These are phyloP conservation scores for Cyprinodon diabolis DNA, from an alignment of 2,797 vertebrate genomes.

Conservation along the genomic window DNA sequence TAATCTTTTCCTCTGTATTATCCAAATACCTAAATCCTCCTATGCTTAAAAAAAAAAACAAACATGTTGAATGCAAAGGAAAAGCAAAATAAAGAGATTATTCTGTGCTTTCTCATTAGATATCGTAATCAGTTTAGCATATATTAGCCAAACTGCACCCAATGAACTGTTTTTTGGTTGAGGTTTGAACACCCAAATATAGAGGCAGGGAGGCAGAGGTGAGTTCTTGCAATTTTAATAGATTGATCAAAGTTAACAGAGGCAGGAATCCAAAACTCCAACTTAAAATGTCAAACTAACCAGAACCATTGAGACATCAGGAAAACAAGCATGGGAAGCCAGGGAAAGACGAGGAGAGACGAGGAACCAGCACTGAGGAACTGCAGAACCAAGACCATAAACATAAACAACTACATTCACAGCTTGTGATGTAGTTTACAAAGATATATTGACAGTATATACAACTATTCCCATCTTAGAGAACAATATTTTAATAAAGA, in stretches of 20 bases:
- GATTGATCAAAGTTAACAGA: too few relatives aligned
- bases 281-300: too few relatives aligned
- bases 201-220: too few relatives aligned
- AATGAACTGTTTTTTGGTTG: not conserved
- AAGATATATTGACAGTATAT: not conserved
- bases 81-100: not conserved
- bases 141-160: not conserved
- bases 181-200: too few relatives aligned
- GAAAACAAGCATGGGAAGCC: too few relatives aligned
- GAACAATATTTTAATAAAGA: not conserved
- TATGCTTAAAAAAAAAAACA: not conserved
- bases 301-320: too few relatives aligned
- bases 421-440: not conserved
- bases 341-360: too few relatives aligned
- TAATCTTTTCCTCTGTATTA: not conserved
- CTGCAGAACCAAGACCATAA: too few relatives aligned
- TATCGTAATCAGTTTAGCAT: not conserved
- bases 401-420: too few relatives aligned
- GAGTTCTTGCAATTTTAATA: too few relatives aligned
- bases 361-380: too few relatives aligned
- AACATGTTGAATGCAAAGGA: not conserved
- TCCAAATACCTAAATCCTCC: not conserved
- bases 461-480: not conserved
- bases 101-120: not conserved
- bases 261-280: too few relatives aligned